Evolutionary conservation across 2,797 vertebrate species (phyloP).

Genomic region (Cephalopachus bancanus): DNA sequence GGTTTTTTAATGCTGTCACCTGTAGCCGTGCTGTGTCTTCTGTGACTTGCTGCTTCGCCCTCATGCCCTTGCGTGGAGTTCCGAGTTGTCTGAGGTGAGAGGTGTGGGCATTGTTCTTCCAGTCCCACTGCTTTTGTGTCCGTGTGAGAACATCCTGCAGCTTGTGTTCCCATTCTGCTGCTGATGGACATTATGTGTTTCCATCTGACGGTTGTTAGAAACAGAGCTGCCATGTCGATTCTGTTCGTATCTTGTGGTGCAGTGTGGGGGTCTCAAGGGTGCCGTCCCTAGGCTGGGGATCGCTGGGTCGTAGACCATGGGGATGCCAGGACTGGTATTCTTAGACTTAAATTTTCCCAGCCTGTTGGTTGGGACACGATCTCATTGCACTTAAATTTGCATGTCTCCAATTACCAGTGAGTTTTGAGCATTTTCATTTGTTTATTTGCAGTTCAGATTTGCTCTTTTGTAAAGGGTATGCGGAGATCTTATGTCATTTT

Average conservation of each 20-base stretch:
- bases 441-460: background rate
- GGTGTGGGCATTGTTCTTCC: background rate
- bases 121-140: background rate
- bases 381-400: background rate
- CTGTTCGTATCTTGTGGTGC: background rate
- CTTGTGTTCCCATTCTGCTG: background rate
- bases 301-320: background rate
- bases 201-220: background rate
- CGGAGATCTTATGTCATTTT: conserved; percentile 23
- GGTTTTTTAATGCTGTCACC: background rate
- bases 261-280: background rate
- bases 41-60: background rate
- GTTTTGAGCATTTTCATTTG: background rate
- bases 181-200: background rate
- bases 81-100: background rate
- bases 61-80: background rate
- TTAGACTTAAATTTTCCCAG: background rate
- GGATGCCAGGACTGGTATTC: background rate
- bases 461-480: background rate
- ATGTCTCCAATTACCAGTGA: background rate
- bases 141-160: background rate
- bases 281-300: background rate
- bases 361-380: background rate
- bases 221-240: background rate
- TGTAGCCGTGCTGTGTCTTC: background rate